Conservation (phyloP, 2,113 vertebrate species). For the Nothobranchius kuhntae region DNA sequence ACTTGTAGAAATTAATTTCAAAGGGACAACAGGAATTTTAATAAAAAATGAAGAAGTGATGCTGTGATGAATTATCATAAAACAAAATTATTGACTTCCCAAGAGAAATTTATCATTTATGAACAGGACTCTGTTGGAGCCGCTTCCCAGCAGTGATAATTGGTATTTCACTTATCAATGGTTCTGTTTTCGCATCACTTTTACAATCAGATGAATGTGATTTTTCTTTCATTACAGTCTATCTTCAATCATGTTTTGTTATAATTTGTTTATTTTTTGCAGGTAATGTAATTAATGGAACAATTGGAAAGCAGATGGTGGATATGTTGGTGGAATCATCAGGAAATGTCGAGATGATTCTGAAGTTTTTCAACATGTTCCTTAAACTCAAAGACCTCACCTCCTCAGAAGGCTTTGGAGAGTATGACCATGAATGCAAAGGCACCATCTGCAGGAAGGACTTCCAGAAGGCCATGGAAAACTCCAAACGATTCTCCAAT, state of each 20-base stretch:
- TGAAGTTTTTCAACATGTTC: slow-evolving; percentile 97
- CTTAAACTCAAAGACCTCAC: slow-evolving; percentile 94
- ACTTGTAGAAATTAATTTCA: no score
- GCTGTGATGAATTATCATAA: neutral
- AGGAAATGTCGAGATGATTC: slow-evolving; percentile 94
- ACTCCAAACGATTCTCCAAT: slow-evolving; percentile 88
- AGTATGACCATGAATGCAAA: slow-evolving; percentile 89
- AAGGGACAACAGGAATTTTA: neutral
- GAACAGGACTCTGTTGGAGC: neutral
- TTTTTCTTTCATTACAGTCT: neutral
- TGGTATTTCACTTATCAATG: neutral
- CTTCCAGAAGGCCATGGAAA: slow-evolving; percentile 95
- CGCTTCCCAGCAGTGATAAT: neutral
- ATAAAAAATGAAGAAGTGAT: neutral
- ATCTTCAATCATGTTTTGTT: neutral
- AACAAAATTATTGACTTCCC: neutral
- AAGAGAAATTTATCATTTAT: neutral
- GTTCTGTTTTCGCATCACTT: neutral
- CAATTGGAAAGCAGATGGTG: slow-evolving; percentile 97
- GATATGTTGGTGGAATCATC: slow-evolving; percentile 97
- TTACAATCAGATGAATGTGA: neutral
- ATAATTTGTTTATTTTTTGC: neutral
- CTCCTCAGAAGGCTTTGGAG: slow-evolving; percentile 88
- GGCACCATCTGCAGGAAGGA: slow-evolving; percentile 91
- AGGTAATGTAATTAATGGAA: slow-evolving; percentile 96